Conservation (phyloP, 2,113 vertebrate genomes). For the Melanerpes formicivorus region DNA sequence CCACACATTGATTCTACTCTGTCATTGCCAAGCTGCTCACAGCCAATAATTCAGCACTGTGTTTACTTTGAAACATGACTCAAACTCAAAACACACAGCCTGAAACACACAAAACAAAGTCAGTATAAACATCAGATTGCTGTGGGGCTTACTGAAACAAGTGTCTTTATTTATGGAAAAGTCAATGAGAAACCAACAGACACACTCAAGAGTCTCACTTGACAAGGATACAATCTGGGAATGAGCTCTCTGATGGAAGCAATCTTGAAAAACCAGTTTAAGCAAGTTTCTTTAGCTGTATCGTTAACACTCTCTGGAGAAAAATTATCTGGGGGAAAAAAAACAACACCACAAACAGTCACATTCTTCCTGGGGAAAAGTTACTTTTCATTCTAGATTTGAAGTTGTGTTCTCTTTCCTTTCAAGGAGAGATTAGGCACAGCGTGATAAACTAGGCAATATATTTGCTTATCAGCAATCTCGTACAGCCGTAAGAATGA, state of each 20-base stretch:
- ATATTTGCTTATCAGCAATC: background rate
- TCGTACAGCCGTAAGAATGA: background rate
- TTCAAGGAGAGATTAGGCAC: background rate
- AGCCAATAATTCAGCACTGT: background rate
- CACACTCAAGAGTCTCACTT: background rate
- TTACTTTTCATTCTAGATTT: background rate
- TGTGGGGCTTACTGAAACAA: background rate
- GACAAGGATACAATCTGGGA: constrained; percentile 94
- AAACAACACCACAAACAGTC: background rate
- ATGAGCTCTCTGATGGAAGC: constrained; percentile 97
- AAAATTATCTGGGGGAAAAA: constrained; percentile 83
- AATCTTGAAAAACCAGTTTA: constrained; percentile 99
- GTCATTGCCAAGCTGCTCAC: background rate
- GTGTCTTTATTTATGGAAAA: background rate
- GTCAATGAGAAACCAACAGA: background rate
- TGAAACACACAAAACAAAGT: background rate
- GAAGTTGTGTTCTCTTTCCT: background rate
- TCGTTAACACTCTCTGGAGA: constrained; percentile 90
- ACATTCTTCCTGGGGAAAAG: background rate
- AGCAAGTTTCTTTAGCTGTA: constrained; percentile 95
- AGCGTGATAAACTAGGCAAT: background rate
- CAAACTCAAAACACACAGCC: background rate
- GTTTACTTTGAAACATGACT: background rate
- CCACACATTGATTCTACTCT: background rate
- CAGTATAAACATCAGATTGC: background rate